Evolutionary conservation across 2,888 invertebrate species (phyloP), one percentile per base, ranked within the genome.

Genomic region (Bellardia bayeri): DNA sequence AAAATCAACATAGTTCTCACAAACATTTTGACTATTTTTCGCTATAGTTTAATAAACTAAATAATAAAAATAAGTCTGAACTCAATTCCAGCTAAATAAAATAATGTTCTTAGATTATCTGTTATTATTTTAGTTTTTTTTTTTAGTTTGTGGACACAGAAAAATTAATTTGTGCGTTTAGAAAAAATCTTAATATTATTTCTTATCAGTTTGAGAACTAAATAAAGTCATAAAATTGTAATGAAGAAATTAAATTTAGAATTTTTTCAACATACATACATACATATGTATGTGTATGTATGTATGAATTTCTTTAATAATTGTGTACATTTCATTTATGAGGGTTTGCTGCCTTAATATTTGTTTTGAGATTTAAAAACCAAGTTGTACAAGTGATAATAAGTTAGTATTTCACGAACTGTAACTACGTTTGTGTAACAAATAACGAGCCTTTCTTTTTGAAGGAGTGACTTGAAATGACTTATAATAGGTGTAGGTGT

Each of bases 1-100:
- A 61, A 42, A 82, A 51, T 63, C 69, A 69, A 75, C 85, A 63
- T 69, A 30, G 56, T 76, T 61, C 54, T 51, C 45, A 33, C 51
- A 64, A 56, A 54, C 54, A 69, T 49, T 23, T n/a, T 63, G 16
- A 30, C 11, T 23, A 16, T 11, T 56, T 33, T 54, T 56, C 37
- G 16, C 66, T 45, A 23, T 30, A 56, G 56, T 74, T 51, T 42
- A 54, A 69, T 37, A 6, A 51, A 5, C 30, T 14, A 54, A 72
- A 45, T 23, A 74, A 71, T 30, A 45, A 71, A 71, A 72, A 82
- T 16, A 58, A 49, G 1, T 56, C 40, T 45, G 3, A 56, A 30
- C n/a, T 81, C 11, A 51, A 64, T 13, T 11, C 16, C 13, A 56
- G 14, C 3, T 30, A 49, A 49, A 8, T 14, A 9, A 49, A 33